These are phyloP conservation scores for Centroberyx gerrardi DNA, from an alignment of 2,797 vertebrate species.

Conservation along the genomic window DNA sequence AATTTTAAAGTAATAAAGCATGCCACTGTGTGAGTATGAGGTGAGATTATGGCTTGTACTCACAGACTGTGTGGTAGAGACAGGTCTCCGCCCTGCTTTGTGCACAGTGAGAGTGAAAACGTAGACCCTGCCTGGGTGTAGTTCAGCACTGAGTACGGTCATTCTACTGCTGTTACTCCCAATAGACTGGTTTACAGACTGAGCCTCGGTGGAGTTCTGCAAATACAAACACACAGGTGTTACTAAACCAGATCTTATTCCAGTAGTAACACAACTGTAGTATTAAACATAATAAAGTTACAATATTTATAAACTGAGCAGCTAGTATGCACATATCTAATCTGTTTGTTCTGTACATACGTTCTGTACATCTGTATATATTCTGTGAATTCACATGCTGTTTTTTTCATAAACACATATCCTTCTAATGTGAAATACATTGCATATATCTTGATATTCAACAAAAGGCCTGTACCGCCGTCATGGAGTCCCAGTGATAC, in stretches of 20 bases:
- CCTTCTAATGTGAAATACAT: no score
- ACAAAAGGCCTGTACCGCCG: conserved; percentile 62
- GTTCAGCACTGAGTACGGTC: conserved; percentile 60
- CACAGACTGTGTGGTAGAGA: conserved; percentile 80
- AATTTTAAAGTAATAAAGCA: background rate
- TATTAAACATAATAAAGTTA: no score
- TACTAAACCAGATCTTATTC: background rate
- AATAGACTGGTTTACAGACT: conserved; percentile 24
- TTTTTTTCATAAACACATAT: no score
- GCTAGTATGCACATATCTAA: no score
- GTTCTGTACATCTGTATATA: no score
- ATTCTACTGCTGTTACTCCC: conserved; percentile 61
- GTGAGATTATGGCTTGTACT: conserved; percentile 47
- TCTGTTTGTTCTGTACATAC: no score
- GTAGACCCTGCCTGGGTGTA: conserved; percentile 69
- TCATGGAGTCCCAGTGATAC: conserved; percentile 79
- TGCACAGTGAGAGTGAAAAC: conserved; percentile 82
- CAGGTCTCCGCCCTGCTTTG: conserved; percentile 77
- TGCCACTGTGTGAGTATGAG: background rate
- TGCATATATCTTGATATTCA: no score
- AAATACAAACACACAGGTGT: conserved; percentile 34
- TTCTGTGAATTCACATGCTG: no score
- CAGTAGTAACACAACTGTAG: background rate
- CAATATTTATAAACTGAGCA: no score
- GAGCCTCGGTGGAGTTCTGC: conserved; percentile 63